Percentiles rank a stretch among this genome's conserved stretches.
Evolutionary conservation across 1,140 invertebrate genomes (phyloP).

Genomic region (Mylabris phalerata): DNA sequence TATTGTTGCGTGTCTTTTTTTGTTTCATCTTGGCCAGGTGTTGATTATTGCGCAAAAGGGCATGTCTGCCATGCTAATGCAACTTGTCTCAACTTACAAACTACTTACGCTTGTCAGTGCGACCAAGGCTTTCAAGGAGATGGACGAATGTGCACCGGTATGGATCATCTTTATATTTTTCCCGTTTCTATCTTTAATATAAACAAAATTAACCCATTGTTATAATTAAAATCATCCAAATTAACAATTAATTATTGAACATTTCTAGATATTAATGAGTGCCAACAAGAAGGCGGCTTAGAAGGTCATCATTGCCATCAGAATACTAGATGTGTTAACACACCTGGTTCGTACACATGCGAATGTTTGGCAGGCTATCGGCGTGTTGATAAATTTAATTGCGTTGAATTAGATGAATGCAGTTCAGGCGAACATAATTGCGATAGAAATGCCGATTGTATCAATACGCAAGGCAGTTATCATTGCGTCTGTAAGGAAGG

Average conservation of each 20-base stretch:
- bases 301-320: slow-evolving; percentile 74
- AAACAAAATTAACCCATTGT: neutral
- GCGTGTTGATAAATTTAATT: slow-evolving; percentile 69
- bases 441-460: slow-evolving; percentile 70
- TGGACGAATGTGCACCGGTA: slow-evolving; percentile 64
- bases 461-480: slow-evolving; percentile 81
- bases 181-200: neutral
- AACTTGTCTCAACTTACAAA: slow-evolving; percentile 76
- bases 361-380: slow-evolving; percentile 75
- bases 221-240: neutral
- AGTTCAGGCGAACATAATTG: slow-evolving; percentile 61
- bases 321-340: slow-evolving; percentile 75
- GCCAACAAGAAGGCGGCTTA: slow-evolving; percentile 61
- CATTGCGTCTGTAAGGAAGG: slow-evolving; percentile 74
- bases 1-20: slow-evolving; percentile 7
- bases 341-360: slow-evolving; percentile 70
- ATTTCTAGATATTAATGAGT: slow-evolving; percentile 74
- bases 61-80: slow-evolving; percentile 77
- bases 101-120: slow-evolving; percentile 77
- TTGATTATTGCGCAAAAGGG: slow-evolving; percentile 82
- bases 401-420: slow-evolving; percentile 77
- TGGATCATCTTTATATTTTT: slow-evolving; percentile 1
- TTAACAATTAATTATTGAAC: neutral
- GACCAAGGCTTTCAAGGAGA: slow-evolving; percentile 74
- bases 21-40: slow-evolving; percentile 50